These are phyloP conservation scores for Podarcis cretensis DNA, from an alignment of 2,113 vertebrate species.

Conservation along the genomic window DNA sequence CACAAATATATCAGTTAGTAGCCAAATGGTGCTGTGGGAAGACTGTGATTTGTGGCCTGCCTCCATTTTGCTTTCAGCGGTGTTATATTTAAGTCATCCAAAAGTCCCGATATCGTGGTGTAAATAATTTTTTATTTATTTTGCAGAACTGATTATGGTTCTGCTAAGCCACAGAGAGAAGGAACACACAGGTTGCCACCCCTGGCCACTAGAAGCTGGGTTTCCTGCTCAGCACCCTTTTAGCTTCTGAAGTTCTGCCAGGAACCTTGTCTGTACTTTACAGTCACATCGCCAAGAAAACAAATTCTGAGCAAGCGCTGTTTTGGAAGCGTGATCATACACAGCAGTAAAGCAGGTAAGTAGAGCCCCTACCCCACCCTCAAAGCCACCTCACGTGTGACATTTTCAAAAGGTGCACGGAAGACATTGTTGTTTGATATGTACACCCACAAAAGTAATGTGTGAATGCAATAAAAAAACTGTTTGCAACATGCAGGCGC, in stretches of 20 bases:
- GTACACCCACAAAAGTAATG: not conserved
- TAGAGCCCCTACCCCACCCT: not conserved
- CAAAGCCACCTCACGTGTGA: not conserved
- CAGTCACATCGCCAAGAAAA: not conserved
- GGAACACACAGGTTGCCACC: not conserved
- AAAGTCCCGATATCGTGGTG: not conserved
- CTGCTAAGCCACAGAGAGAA: not conserved
- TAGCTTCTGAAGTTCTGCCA: not conserved
- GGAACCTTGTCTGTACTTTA: not conserved
- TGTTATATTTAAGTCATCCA: not conserved
- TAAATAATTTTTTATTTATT: not conserved
- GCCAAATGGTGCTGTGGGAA: not conserved
- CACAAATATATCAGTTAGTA: no score
- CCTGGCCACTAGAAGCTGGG: not conserved
- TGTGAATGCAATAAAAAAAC: not conserved
- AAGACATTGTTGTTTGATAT: not conserved
- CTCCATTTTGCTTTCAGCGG: not conserved
- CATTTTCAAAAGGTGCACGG: not conserved
- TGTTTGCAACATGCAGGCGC: not conserved
- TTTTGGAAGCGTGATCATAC: not conserved
- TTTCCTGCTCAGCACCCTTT: no score
- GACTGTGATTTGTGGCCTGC: not conserved
- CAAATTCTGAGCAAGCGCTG: not conserved
- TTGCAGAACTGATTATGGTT: not conserved
- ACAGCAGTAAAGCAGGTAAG: not conserved